A percentile compares a stretch with the other conserved stretches of the same genome.
These are phyloP conservation scores for Dolichomitus sp. DNA, from an alignment of 2,888 invertebrate species.

Conservation along the genomic window DNA sequence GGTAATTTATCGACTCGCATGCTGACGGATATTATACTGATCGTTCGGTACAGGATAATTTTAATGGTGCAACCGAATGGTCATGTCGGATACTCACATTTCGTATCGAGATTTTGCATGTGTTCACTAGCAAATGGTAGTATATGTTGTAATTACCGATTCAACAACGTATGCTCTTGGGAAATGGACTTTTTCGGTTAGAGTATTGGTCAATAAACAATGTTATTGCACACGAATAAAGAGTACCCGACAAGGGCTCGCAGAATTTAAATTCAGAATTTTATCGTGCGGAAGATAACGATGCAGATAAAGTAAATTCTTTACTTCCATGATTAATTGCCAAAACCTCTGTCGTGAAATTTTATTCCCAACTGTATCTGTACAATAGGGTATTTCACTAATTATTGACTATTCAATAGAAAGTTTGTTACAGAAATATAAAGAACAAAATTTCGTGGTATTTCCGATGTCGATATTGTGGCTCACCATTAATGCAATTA, in stretches of 20 bases:
- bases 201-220: neutral
- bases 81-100: neutral
- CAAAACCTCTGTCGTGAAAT: neutral
- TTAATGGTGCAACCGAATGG: neutral
- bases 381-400: neutral
- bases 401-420: too few species aligned
- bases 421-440: too few species aligned
- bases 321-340: neutral
- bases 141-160: neutral
- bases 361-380: neutral
- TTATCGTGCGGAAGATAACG: neutral
- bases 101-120: neutral
- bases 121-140: neutral
- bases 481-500: constrained; percentile 39
- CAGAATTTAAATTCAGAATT: neutral
- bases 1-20: constrained; percentile 30
- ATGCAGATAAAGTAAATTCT: neutral
- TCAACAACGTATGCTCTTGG: neutral
- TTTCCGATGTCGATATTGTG: constrained; percentile 4
- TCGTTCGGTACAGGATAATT: constrained; percentile 11
- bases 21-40: constrained; percentile 23
- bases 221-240: neutral
- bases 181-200: neutral
- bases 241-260: neutral
- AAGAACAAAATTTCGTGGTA: neutral